Evolutionary conservation across 1,140 invertebrate genomes (phyloP), one percentile per base, ranked within the genome.

Genomic region (Parasteatoda tepidariorum): DNA sequence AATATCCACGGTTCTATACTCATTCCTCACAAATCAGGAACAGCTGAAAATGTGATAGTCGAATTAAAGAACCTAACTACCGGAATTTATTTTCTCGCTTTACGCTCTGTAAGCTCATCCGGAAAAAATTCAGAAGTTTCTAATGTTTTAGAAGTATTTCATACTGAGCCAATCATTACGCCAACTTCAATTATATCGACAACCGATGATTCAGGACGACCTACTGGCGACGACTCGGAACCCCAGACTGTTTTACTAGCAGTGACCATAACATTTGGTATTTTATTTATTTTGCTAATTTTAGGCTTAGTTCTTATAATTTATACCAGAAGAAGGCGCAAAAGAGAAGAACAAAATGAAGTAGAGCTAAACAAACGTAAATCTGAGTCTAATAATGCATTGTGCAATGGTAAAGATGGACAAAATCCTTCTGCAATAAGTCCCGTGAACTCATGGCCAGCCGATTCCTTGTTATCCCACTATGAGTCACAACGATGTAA

Each of bases 381-480:
- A 24, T 22, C 54, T 13, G 67, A 82, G 31, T 82, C 78, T 0
- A 24, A 41, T 70, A 64, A 82, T 71, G 57, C 55, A 6, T 30
- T 70, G 3, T 70, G 33, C n/a, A 54, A 71, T 4, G 61, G 55
- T 26, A 70, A 18, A 7, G 66, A 67, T 41, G n/a, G 41, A n/a
- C 7, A 54, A 4, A 81, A 81, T 81, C 41, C 71, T 61, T 82
- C 78, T 22, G 64, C 62, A 13, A 67, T 86, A 15, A 73, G 78
- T 38, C 86, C 86, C 28, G 70, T 86, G 1, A 74, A 86, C 55
- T 85, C 84, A 6, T 86, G 85, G 85, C 66, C 85, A 54, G 85
- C 86, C 13, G 71, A 85, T 24, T 74, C 85, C 0, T 30, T 86
- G 18, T 41, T 86, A 11, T 71, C 73, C 18, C 86, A 86, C 70